A percentile compares a stretch with the other conserved stretches of the same genome.
These are phyloP conservation scores for Dromaius novaehollandiae DNA, from an alignment of 2,113 vertebrate species.

Conservation along the genomic window DNA sequence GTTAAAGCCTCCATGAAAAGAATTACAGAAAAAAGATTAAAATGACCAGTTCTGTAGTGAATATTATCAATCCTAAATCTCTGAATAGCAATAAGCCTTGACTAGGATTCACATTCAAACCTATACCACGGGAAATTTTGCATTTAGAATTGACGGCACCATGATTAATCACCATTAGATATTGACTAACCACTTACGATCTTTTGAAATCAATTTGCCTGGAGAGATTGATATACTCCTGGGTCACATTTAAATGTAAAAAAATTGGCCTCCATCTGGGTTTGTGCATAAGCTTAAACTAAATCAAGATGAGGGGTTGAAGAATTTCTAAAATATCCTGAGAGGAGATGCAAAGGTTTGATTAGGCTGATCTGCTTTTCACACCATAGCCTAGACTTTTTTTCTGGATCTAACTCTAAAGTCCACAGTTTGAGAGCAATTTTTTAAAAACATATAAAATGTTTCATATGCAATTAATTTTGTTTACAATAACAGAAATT, in stretches of 20 bases:
- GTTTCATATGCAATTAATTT: neutral
- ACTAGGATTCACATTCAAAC: neutral
- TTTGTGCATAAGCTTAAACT: neutral
- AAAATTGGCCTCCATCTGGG: neutral
- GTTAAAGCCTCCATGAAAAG: neutral
- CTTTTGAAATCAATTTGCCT: constrained; percentile 29
- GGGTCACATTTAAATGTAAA: constrained; percentile 2
- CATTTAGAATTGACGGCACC: neutral
- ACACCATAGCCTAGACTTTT: neutral
- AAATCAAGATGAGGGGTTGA: neutral
- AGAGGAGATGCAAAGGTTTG: neutral
- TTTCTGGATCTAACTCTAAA: neutral
- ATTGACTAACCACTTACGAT: constrained; percentile 33
- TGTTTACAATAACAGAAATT: neutral
- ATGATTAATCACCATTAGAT: constrained; percentile 20
- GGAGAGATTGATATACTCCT: neutral
- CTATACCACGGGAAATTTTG: neutral
- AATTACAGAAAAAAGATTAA: neutral
- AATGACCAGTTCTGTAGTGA: neutral
- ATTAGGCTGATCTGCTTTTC: neutral
- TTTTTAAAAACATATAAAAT: neutral
- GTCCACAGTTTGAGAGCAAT: neutral
- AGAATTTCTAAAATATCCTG: neutral
- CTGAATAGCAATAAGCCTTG: neutral
- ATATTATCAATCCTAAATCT: neutral